Evolutionary conservation across 2,888 invertebrate species (phyloP).

Genomic region (Platycnemis pennipes): DNA sequence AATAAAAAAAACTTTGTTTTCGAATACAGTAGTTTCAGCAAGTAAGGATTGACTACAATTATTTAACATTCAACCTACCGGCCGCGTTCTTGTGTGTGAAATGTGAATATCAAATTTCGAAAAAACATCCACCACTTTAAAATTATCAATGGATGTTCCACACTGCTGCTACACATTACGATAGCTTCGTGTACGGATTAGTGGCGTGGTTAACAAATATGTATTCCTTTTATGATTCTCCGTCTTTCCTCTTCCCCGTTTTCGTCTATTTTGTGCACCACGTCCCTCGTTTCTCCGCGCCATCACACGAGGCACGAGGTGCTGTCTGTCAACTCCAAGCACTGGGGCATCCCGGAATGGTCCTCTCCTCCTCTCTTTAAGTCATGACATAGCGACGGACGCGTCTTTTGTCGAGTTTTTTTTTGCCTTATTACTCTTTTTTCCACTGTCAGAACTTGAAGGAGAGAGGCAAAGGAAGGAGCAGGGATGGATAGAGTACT

Average conservation of each 20-base stretch:
- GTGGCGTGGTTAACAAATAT: too few species aligned
- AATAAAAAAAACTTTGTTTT: too few species aligned
- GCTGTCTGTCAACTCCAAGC: constrained; percentile 49
- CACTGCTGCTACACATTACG: too few species aligned
- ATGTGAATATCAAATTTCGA: too few species aligned
- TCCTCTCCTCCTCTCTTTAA: background rate
- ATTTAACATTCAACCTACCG: too few species aligned
- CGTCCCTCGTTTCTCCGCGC: constrained; percentile 69
- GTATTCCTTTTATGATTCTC: background rate
- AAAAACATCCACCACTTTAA: too few species aligned
- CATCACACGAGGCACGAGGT: background rate
- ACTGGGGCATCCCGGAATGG: constrained; percentile 10
- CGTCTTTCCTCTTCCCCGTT: constrained; percentile 76
- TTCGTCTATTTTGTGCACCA: constrained; percentile 70
- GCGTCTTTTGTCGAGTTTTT: background rate
- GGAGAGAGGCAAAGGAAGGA: background rate
- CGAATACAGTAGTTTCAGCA: too few species aligned
- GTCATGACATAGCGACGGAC: constrained; percentile 37
- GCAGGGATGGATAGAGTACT: background rate
- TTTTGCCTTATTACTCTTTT: constrained; percentile 42
- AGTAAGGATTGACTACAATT: too few species aligned
- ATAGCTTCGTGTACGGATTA: too few species aligned
- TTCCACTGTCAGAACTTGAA: constrained; percentile 55
- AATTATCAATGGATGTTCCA: too few species aligned
- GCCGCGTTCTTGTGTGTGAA: too few species aligned